These are phyloP conservation scores for Pyxicephalus adspersus DNA, from an alignment of 2,113 vertebrate genomes.

Conservation along the genomic window DNA sequence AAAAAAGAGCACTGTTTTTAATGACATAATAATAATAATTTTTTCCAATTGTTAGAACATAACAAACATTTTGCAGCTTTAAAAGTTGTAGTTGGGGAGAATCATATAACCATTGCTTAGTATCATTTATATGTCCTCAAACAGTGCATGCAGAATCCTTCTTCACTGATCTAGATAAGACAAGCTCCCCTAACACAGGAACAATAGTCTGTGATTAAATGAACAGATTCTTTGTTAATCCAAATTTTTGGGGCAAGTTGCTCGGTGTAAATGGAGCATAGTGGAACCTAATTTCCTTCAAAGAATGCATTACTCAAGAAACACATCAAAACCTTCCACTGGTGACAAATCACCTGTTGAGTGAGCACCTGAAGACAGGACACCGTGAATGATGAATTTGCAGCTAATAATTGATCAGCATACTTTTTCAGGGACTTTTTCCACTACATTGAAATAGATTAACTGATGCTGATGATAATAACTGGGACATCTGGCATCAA, in stretches of 20 bases:
- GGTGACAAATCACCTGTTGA: conserved; percentile 50
- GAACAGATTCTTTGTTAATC: conserved; percentile 47
- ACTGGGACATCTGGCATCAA: conserved; percentile 37
- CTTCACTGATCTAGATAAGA: conserved; percentile 41
- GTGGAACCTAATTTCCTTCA: conserved; percentile 43
- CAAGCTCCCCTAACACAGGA: conserved; percentile 3
- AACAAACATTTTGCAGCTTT: background rate
- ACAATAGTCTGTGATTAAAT: conserved; percentile 51
- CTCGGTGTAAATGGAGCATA: conserved; percentile 50
- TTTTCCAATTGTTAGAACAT: too few species aligned
- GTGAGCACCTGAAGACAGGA: conserved; percentile 26
- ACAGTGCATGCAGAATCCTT: conserved; percentile 4
- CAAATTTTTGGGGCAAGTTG: conserved; percentile 18
- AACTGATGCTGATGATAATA: conserved; percentile 16
- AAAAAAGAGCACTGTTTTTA: too few species aligned
- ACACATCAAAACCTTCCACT: conserved; percentile 43
- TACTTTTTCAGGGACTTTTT: conserved; percentile 12
- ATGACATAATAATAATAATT: too few species aligned
- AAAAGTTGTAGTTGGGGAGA: background rate
- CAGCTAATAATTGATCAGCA: conserved; percentile 5
- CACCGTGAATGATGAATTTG: conserved; percentile 25
- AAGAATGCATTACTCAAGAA: conserved; percentile 45
- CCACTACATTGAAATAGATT: conserved; percentile 1
- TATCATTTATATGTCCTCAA: conserved; percentile 12
- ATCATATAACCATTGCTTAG: conserved; percentile 12